These are phyloP conservation scores for Aeoliscus strigatus DNA, from an alignment of 2,797 vertebrate genomes.

Conservation along the genomic window DNA sequence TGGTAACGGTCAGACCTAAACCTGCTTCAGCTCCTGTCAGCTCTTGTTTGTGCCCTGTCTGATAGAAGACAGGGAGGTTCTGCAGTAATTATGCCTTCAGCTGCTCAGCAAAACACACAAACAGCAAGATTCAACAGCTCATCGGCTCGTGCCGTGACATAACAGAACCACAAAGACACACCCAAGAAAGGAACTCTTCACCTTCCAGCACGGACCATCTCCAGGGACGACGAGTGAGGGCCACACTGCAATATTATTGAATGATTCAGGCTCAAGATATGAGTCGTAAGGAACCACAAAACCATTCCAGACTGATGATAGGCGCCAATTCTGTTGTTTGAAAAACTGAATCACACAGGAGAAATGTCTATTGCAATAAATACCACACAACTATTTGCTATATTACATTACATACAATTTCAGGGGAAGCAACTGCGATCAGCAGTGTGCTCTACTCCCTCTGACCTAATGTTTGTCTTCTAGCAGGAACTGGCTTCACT, in stretches of 20 bases:
- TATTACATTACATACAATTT: not conserved
- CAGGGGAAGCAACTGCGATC: conserved; percentile 5
- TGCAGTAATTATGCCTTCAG: conserved; percentile 8
- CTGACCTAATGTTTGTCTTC: conserved; percentile 24
- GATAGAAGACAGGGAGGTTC: conserved; percentile 11
- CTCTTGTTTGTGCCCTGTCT: conserved; percentile 9
- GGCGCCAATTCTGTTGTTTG: not conserved
- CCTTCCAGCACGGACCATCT: no score
- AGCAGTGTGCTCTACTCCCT: conserved; percentile 6
- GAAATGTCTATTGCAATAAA: not conserved
- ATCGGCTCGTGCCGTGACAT: no score
- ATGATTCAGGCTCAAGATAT: not conserved
- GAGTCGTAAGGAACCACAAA: no score
- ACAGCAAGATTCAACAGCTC: no score
- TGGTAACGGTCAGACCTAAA: not conserved
- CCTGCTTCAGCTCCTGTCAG: conserved; percentile 11
- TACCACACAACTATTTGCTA: not conserved
- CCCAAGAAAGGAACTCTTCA: no score
- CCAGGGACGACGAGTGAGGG: no score
- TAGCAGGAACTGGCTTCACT: conserved; percentile 16
- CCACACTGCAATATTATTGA: not conserved
- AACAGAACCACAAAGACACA: no score
- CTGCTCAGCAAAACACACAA: no score
- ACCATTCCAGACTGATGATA: no score
- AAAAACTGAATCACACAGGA: not conserved